These are phyloP conservation scores for Epizoanthus stellaris DNA, from an alignment of 92 coral and sea anemone species.

Conservation along the genomic window DNA sequence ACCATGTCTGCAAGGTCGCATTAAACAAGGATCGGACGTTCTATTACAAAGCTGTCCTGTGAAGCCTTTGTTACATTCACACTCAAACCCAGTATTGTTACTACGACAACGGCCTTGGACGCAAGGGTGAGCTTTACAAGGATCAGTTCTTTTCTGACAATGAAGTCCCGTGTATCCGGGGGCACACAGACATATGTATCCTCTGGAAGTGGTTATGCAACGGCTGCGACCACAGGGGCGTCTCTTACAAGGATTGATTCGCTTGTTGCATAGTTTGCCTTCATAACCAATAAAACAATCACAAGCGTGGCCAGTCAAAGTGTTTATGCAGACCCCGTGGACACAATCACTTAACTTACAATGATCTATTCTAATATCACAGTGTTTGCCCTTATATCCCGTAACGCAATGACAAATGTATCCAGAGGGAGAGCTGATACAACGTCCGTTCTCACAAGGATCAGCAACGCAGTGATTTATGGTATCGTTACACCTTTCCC, in stretches of 20 bases:
- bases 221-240: conserved; percentile 54
- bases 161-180: conserved; percentile 61
- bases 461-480: conserved; percentile 55
- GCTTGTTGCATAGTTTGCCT: conserved; percentile 48
- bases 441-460: conserved; percentile 71
- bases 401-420: conserved; percentile 57
- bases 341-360: conserved; percentile 76
- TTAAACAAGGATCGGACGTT: conserved; percentile 45
- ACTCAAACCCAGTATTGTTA: conserved; percentile 44
- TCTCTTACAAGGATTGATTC: conserved; percentile 41
- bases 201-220: conserved; percentile 45
- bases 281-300: conserved; percentile 52
- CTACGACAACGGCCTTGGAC: conserved; percentile 65
- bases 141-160: conserved; percentile 48
- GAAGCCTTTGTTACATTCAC: conserved; percentile 68
- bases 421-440: conserved; percentile 42
- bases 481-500: conserved; percentile 51
- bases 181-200: conserved; percentile 59
- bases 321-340: conserved; percentile 74
- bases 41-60: conserved; percentile 63
- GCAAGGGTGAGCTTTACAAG: conserved; percentile 46
- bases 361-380: conserved; percentile 44
- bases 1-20: conserved; percentile 73
- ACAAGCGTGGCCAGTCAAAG: conserved; percentile 28
- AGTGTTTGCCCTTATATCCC: conserved; percentile 61